phyloP scores from a whole-genome alignment of 2,888 invertebrate genomes.

The Acleris holmiana region DNA sequence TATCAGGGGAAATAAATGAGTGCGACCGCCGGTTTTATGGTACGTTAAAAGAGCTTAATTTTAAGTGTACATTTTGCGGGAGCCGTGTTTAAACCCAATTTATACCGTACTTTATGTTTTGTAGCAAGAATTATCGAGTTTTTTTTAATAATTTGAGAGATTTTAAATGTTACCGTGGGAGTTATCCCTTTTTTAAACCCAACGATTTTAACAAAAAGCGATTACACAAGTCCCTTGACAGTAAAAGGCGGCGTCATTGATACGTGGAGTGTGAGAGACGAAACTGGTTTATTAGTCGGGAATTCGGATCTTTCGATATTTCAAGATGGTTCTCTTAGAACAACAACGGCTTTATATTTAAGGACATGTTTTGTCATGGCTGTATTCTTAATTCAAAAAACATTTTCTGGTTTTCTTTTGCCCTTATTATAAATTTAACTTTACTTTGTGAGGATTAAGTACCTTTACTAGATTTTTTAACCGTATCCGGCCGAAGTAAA shows the following conservation, averaged over 20 bases:
- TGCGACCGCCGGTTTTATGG: constrained; percentile 32
- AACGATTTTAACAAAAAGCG: constrained; percentile 22
- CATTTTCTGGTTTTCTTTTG: no score
- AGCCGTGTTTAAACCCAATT: constrained; percentile 32
- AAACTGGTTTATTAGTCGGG: constrained; percentile 52
- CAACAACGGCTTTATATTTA: no score
- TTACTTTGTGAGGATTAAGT: no score
- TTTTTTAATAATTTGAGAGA: constrained; percentile 10
- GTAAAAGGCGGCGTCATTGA: constrained; percentile 21
- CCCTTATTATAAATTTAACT: no score
- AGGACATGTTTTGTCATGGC: constrained; percentile 2
- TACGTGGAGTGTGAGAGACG: constrained; percentile 46
- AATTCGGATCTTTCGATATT: constrained; percentile 41
- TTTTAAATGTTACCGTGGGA: constrained; percentile 16
- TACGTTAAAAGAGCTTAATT: constrained; percentile 37
- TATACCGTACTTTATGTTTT: constrained; percentile 32
- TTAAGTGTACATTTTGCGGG: constrained; percentile 34
- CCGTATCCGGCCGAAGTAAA: no score
- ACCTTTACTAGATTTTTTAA: no score
- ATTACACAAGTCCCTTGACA: constrained; percentile 19
- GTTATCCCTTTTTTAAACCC: constrained; percentile 18
- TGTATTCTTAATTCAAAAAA: no score
- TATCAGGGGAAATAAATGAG: constrained; percentile 37
- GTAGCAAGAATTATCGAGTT: constrained; percentile 21
- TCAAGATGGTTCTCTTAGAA: not conserved